Conservation (phyloP, 2,113 vertebrate species). For the Hemichromis elongatus region DNA sequence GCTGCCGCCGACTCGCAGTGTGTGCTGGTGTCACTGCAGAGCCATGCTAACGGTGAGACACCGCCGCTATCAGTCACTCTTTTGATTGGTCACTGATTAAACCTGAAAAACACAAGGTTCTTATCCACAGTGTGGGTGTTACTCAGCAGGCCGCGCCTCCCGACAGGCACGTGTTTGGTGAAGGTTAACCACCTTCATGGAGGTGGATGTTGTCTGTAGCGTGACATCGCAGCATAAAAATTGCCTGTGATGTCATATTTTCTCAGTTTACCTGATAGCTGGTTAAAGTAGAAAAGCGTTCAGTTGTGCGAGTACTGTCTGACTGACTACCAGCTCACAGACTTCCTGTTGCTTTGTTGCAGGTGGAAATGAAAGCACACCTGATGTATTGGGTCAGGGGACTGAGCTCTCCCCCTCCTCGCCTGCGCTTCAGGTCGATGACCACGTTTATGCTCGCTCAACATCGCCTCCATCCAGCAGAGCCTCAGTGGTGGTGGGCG, state of each 20-base stretch:
- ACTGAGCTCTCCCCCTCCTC: neutral
- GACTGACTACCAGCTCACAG: neutral
- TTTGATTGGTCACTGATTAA: neutral
- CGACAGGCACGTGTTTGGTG: neutral
- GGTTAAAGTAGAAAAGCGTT: too few species aligned
- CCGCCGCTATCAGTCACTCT: neutral
- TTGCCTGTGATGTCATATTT: neutral
- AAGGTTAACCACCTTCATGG: neutral
- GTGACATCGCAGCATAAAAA: neutral
- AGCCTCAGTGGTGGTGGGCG: accelerated
- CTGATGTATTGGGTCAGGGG: neutral
- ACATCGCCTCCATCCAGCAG: neutral
- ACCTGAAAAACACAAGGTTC: neutral
- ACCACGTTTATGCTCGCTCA: conserved; percentile 29
- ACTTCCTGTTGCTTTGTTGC: neutral
- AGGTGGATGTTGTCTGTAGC: neutral
- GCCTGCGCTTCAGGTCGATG: neutral
- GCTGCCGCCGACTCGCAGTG: neutral
- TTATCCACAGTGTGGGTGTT: neutral
- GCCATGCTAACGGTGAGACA: neutral
- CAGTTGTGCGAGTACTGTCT: neutral
- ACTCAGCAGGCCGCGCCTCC: neutral
- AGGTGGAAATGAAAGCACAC: neutral
- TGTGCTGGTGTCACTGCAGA: neutral
- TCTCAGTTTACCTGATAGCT: neutral